These are phyloP conservation scores for Haemorhous mexicanus DNA, from an alignment of 2,113 vertebrate species.

Conservation along the genomic window DNA sequence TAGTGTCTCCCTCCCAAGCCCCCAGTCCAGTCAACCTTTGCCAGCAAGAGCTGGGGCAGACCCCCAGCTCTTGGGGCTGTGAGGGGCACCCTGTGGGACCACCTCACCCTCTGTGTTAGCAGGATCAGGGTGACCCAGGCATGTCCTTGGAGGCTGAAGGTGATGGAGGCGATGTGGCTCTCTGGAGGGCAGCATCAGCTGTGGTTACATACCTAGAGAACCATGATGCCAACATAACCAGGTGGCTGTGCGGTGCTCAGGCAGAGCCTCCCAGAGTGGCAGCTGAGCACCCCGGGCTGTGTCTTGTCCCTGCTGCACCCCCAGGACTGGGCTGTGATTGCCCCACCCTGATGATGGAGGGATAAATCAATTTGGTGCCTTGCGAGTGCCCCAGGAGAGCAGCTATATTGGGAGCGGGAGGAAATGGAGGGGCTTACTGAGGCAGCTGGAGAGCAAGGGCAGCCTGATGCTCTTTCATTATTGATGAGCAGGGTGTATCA, in stretches of 20 bases:
- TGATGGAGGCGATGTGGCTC: neutral
- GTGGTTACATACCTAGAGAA: neutral
- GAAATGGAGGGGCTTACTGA: constrained; percentile 38
- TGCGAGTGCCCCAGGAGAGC: neutral
- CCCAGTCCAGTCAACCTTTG: neutral
- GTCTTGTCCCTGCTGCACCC: accelerated
- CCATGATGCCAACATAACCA: accelerated
- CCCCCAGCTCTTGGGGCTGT: neutral
- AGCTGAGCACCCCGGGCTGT: neutral
- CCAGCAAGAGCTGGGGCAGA: accelerated
- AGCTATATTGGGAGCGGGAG: neutral
- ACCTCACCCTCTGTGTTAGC: neutral
- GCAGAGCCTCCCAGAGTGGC: neutral
- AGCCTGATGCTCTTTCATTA: constrained; percentile 49
- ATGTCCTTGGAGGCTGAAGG: neutral
- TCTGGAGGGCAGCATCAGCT: neutral
- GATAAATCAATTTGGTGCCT: constrained; percentile 18
- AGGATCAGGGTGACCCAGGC: neutral
- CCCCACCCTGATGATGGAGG: constrained; percentile 1
- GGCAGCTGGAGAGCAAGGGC: constrained; percentile 46
- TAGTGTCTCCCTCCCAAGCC: accelerated
- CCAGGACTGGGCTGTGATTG: neutral
- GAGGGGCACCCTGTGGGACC: too few species aligned
- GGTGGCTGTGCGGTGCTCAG: accelerated
- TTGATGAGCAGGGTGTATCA: constrained; percentile 56